These are phyloP conservation scores for Megalops atlanticus DNA, from an alignment of 2,113 vertebrate species.

Conservation along the genomic window DNA sequence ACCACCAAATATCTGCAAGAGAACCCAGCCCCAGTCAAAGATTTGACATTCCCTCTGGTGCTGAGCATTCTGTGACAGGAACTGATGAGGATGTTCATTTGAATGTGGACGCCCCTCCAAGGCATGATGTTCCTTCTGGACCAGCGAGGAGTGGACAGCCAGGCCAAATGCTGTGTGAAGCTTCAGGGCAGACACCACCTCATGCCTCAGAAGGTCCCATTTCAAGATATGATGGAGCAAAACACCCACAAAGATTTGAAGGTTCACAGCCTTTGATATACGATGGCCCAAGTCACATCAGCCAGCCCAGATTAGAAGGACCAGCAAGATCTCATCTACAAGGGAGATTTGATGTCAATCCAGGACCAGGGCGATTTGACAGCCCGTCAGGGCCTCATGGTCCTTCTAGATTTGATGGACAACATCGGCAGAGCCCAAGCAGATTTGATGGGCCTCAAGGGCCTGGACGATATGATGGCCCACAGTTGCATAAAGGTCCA, in stretches of 20 bases:
- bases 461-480: conserved; percentile 60
- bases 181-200: conserved; percentile 65
- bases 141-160: conserved; percentile 21
- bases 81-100: conserved; percentile 41
- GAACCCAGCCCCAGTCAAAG: conserved; percentile 63
- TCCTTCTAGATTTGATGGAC: conserved; percentile 44
- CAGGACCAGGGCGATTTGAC: conserved; percentile 60
- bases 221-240: conserved; percentile 38
- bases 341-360: conserved; percentile 78
- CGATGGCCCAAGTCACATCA: conserved; percentile 48
- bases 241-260: conserved; percentile 65
- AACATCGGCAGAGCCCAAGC: conserved; percentile 31
- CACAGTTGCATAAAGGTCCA: conserved; percentile 50
- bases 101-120: conserved; percentile 33
- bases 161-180: conserved; percentile 50
- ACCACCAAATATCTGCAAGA: conserved; percentile 52
- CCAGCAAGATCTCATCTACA: conserved; percentile 44
- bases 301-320: conserved; percentile 43
- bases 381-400: conserved; percentile 47
- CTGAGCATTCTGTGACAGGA: conserved; percentile 65
- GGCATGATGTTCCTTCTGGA: conserved; percentile 30
- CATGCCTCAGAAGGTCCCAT: conserved; percentile 47
- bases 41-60: conserved; percentile 72
- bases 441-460: conserved; percentile 46
- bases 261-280: conserved; percentile 64